Base-by-base conservation (phyloP, 2,113 vertebrate genomes). In the Strix uralensis region DNA sequence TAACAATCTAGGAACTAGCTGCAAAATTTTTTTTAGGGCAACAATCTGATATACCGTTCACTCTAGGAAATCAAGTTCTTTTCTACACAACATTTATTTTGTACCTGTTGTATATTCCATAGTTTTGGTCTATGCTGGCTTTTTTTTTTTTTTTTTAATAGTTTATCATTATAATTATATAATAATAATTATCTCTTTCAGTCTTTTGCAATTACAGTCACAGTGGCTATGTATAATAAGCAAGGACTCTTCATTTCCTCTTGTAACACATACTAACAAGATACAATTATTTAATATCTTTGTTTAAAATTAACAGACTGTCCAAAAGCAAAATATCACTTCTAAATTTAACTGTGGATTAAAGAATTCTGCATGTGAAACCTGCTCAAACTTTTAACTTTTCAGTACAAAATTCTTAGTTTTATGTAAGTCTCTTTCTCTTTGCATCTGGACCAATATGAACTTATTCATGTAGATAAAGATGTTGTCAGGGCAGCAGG, bases 401-500 rank as follows among this genome's bases (percentile, higher is more conserved):
- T 80, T 52, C 30, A 46, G 57, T 78, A 44, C 8, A 63, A 54
- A 86, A 73, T 52, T 78, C 40, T 78, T 38, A 47, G 42, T 19
- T 88, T 84, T 88, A 52, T 67, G 1, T 22, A 42, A 63, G 54
- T 36, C 47, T 58, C 32, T 61, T 75, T 92, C 36, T 88, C 78
- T 97, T 94, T 94, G 20, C 62, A 54, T 59, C 77, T 84, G 88
- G 47, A 81, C 52, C 55, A 46, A 38, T 59, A 42, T n/a, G 36
- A 87, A 85, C 57, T 82, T 92, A 36, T 26, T 94, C 21, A 59
- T 46, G 75, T 79, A 95, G 84, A 94, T 93, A 89, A 95, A 92
- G 62, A 38, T 95, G 79, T 86, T 94, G 77, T 91, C 40, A 94
- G 94, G 91, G 78, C 63, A 96, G 57, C 67, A 94, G 79, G 46